phyloP scores from a whole-genome alignment of 2,113 vertebrate species.

The Gallinago media region DNA sequence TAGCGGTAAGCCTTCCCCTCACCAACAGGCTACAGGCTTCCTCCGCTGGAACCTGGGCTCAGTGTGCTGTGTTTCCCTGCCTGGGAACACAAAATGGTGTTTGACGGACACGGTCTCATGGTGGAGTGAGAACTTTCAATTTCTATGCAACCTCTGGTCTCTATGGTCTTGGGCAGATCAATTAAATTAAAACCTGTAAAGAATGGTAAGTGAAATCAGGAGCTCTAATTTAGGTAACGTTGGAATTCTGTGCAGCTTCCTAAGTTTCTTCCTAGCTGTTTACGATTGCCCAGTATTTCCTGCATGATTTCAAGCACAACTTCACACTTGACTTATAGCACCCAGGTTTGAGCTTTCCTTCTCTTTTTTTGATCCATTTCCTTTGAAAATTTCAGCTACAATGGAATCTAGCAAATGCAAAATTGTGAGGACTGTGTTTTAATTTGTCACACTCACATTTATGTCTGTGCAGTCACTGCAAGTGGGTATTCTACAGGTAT shows the following conservation, averaged over 20 bases:
- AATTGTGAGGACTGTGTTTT: neutral
- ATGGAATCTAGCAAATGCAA: neutral
- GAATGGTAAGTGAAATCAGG: neutral
- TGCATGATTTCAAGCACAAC: neutral
- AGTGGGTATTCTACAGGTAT: neutral
- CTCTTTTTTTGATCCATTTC: neutral
- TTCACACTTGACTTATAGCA: neutral
- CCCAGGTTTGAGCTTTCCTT: neutral
- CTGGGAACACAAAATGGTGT: neutral
- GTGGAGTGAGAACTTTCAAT: neutral
- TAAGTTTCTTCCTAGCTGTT: neutral
- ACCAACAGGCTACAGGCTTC: neutral
- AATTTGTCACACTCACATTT: rapidly evolving
- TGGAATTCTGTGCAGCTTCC: neutral
- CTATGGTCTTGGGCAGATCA: neutral
- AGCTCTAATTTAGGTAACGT: neutral
- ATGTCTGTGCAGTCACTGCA: neutral
- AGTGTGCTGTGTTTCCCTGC: neutral
- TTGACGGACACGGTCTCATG: rapidly evolving
- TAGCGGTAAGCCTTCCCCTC: neutral
- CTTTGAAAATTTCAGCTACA: neutral
- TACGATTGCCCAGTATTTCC: neutral
- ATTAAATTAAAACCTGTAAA: neutral
- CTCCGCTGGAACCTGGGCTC: neutral
- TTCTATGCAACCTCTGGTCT: neutral